Base-by-base conservation (phyloP, 2,113 vertebrate genomes). In the Psittacus erithacus region DNA sequence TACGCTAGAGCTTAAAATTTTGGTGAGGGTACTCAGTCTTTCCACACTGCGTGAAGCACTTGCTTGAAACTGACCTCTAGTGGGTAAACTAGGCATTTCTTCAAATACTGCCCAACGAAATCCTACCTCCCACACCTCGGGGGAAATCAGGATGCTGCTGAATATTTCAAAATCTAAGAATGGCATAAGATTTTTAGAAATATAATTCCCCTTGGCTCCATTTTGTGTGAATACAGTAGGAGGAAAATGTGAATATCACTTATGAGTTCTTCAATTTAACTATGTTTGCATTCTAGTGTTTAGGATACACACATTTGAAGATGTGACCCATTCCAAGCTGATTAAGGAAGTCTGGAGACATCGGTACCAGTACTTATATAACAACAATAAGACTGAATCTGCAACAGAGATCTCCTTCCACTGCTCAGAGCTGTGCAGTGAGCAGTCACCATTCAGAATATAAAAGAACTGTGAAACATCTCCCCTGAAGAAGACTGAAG, bases 381-480 rank as follows among this genome's bases (percentile, higher is more conserved):
- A n/a, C 8, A 88, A 22, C 31, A 78, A 17, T 29, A 41, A 29
- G n/a, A 62, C 31, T 44, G 5, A 59, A 68, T 35, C n/a, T 87
- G 27, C 44, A 73, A 29, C 7, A 55, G 43, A 67, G 16, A 60
- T 53, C 29, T 82, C 64, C 46, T 75, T 55, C 28, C 50, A 59
- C 13, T 55, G 27, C 24, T 31, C 14, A 13, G 7, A 33, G 33
- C 11, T 46, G 10, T 63, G 46, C 5, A 12, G 53, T 0, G 0
- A 67, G 17, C 10, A 28, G 27, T 23, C 27, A 39, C 46, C n/a
- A 44, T 62, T 77, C 41, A 67, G 38, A 88, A 57, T 5, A 35
- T 12, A 44, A 53, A 74, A 91, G 9, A 91, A 38, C 33, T 39
- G 24, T 47, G 69, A 81, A 94, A 86, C 5, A 25, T 1, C 5